Evolutionary conservation across 2,113 vertebrate genomes (phyloP).

Genomic region (Muntiacus reevesi): DNA sequence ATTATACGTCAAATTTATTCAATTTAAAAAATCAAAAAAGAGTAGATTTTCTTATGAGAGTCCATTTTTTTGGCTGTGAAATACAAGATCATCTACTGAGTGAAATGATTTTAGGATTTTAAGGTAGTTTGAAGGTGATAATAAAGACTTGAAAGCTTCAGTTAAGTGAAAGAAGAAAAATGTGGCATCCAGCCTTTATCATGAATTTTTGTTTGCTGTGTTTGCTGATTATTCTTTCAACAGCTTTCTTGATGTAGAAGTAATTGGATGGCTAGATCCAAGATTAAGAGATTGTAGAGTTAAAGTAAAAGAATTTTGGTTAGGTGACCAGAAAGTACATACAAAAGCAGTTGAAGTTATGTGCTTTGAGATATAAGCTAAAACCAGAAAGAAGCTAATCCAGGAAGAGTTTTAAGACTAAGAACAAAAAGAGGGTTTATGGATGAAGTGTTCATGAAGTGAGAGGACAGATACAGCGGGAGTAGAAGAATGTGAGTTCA

Average conservation of each 20-base stretch:
- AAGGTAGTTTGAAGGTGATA: neutral
- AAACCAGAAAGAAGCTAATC: neutral
- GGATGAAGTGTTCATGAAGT: neutral
- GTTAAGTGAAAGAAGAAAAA: neutral
- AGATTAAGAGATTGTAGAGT: neutral
- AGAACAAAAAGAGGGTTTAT: neutral
- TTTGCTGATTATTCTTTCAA: neutral
- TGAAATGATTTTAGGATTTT: neutral
- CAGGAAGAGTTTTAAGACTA: neutral
- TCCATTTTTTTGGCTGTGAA: neutral
- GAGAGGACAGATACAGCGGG: neutral
- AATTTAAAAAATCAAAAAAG: neutral
- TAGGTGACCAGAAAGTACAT: neutral
- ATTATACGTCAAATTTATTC: neutral
- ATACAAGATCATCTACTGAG: neutral
- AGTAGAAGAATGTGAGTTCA: neutral
- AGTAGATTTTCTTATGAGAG: neutral
- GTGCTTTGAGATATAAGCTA: neutral
- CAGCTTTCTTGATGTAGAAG: neutral
- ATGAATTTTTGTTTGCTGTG: neutral
- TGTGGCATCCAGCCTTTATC: neutral
- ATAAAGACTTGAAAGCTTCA: neutral
- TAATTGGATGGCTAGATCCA: neutral
- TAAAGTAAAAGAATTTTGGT: neutral
- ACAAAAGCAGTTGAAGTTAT: neutral